These are phyloP conservation scores for Dryobota labecula DNA, from an alignment of 2,888 invertebrate genomes.

Conservation along the genomic window DNA sequence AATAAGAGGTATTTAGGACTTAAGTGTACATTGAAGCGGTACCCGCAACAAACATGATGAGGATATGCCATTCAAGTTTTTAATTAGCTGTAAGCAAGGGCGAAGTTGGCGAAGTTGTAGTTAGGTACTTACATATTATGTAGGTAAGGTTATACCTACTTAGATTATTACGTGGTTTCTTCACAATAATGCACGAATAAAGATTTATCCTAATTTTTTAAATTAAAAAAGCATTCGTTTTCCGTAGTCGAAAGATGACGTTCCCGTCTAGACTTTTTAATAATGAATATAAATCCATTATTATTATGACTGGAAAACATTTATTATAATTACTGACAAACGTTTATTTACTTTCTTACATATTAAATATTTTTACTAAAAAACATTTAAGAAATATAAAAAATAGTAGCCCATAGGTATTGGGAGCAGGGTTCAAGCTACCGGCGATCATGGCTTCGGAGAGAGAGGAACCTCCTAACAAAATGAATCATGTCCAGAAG, in stretches of 20 bases:
- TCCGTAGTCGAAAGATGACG: background rate
- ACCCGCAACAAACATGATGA: background rate
- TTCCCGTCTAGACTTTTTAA: background rate
- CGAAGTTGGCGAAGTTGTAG: background rate
- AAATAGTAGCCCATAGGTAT: no score
- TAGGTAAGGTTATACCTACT: background rate
- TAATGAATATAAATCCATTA: no score
- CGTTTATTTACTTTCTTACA: no score
- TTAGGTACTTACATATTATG: no score
- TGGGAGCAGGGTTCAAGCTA: no score
- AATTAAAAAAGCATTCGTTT: background rate
- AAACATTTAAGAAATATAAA: no score
- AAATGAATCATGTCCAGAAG: no score
- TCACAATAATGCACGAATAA: background rate
- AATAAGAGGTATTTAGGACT: background rate
- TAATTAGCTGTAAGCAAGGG: background rate
- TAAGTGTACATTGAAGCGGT: slow-evolving; percentile 15
- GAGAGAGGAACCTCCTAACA: no score
- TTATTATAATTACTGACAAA: no score
- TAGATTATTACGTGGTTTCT: background rate
- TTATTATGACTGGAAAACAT: no score
- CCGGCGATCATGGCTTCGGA: no score
- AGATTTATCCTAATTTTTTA: background rate
- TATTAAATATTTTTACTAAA: no score
- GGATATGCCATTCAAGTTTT: background rate